Percentiles rank a stretch among this genome's conserved stretches.
Conservation (phyloP, 2,113 vertebrate genomes). For the Lonchura striata region DNA sequence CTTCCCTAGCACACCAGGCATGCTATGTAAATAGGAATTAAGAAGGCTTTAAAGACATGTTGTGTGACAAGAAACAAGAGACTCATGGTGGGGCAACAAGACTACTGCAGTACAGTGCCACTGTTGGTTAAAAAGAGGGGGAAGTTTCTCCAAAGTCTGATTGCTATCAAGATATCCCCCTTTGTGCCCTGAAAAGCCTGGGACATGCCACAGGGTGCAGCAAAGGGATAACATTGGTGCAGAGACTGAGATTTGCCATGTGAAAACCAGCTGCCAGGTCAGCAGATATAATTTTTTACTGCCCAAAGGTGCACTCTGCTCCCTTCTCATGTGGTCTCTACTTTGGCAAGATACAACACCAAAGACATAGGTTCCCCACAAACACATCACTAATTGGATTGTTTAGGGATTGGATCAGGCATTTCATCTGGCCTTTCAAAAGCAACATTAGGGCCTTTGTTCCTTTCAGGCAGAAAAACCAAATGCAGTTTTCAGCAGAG, state of each 20-base stretch:
- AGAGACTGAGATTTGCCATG: not conserved
- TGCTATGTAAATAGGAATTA: not conserved
- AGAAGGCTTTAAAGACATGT: not conserved
- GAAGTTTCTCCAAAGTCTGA: not conserved
- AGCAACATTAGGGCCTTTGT: not conserved
- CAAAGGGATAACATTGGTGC: not conserved
- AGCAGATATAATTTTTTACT: not conserved
- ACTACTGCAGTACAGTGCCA: not conserved
- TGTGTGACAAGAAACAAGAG: not conserved
- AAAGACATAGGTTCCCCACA: fast-evolving
- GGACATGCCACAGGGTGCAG: not conserved
- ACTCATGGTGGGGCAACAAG: not conserved
- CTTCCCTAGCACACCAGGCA: not conserved
- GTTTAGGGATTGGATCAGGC: not conserved
- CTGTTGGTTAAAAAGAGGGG: not conserved
- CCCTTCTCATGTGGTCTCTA: not conserved
- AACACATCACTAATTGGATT: not conserved
- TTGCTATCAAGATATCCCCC: not conserved
- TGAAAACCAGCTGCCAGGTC: not conserved
- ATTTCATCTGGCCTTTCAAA: not conserved
- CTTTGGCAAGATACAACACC: not conserved
- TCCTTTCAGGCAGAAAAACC: not conserved
- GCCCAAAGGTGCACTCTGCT: not conserved
- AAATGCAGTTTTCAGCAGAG: not conserved
- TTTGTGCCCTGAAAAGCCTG: not conserved